phyloP scores from a whole-genome alignment of 1,140 invertebrate species.

The Listronotus oregonensis region DNA sequence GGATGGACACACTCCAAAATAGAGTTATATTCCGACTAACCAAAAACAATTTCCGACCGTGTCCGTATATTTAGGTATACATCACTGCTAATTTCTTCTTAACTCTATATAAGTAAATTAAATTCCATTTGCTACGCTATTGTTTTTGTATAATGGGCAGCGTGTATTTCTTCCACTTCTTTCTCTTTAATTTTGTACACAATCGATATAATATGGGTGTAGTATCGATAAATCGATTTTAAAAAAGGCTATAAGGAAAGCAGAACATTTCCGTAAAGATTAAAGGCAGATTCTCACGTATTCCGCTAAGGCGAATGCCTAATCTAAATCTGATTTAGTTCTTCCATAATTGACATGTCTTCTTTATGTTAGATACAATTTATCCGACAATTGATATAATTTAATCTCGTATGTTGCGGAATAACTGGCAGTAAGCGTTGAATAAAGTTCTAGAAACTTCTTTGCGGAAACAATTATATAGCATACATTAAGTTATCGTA shows the following conservation, averaged over 20 bases:
- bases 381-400: constrained; percentile 44
- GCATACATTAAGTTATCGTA: no score
- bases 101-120: no score
- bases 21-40: no score
- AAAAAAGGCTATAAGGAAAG: constrained; percentile 27
- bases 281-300: constrained; percentile 41
- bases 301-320: constrained; percentile 31
- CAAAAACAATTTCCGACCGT: no score
- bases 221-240: constrained; percentile 32
- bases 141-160: no score
- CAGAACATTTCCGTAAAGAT: constrained; percentile 35
- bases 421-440: not conserved
- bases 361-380: constrained; percentile 43
- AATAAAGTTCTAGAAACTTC: no score
- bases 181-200: constrained; percentile 1
- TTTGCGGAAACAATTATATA: no score
- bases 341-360: constrained; percentile 46
- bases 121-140: no score
- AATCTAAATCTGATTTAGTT: constrained; percentile 45
- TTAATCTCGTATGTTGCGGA: constrained; percentile 26
- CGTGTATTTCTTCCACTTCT: no score
- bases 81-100: no score
- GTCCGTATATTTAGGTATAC: no score
- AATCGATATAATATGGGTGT: not conserved
- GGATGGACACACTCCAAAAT: no score